phyloP scores from a whole-genome alignment of 2,113 vertebrate species.

The Ceyx margarethae region DNA sequence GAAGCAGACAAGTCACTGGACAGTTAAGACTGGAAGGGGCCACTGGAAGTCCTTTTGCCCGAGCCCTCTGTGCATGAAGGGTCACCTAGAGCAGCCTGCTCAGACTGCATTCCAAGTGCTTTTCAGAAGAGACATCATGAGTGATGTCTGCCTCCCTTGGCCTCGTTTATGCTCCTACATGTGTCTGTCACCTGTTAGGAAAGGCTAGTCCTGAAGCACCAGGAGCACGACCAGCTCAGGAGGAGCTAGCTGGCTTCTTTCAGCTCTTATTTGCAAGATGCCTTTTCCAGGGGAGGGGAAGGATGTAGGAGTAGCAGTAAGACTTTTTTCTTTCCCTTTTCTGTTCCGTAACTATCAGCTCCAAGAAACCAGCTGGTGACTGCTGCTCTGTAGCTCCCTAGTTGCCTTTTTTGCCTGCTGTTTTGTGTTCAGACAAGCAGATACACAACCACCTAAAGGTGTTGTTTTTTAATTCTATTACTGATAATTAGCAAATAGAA shows the following conservation, averaged over 20 bases:
- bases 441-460: background rate
- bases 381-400: background rate
- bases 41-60: background rate
- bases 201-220: background rate
- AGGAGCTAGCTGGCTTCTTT: background rate
- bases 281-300: background rate
- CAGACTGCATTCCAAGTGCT: background rate
- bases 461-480: background rate
- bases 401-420: background rate
- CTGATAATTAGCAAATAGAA: background rate
- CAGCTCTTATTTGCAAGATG: background rate
- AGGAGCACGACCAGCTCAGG: background rate
- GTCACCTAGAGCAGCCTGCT: background rate
- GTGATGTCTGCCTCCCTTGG: background rate
- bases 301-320: background rate
- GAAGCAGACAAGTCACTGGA: background rate
- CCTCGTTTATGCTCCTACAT: background rate
- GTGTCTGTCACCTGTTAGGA: background rate
- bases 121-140: background rate
- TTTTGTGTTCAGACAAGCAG: conserved; percentile 18
- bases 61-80: background rate
- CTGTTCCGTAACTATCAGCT: background rate
- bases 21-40: background rate
- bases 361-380: background rate
- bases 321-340: background rate